Base-by-base conservation (phyloP, 2,113 vertebrate genomes). In the Tupaia tana region DNA sequence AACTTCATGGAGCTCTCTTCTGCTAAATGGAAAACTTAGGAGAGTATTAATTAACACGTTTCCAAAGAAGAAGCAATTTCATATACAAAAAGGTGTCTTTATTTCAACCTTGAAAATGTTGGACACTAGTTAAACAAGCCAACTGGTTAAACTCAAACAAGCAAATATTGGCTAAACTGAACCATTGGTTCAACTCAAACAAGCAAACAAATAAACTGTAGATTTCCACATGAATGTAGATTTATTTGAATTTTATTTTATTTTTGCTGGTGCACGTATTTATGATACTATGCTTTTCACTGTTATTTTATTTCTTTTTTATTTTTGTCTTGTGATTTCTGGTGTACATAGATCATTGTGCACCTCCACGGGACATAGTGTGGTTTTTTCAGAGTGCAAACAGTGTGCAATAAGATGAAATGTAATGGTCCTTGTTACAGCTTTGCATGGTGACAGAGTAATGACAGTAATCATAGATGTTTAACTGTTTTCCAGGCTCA, bases 201-300 rank as follows among this genome's bases (percentile, higher is more conserved):
- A 75, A 88, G 83, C 22, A 82, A 43, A 77, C 66, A 89, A 73
- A 2, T 34, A 58, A 54, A 88, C 64, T 78, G 8, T 18, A 58
- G 19, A 15, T 24, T 6, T 63, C 82, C 64, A 84, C 56, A 70
- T 81, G 16, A 58, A 70, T 63, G 29, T 77, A 59, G 27, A 66
- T 90, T 83, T 89, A 90, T 92, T 90, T 93, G n/a, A 27, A 81
- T 80, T 89, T 85, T 89, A 90, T 61, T 94, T 94, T 67, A 58
- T 67, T 43, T 59, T 29, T 34, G 4, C 43, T 43, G 6, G 43
- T 43, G 43, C 6, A 43, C 43, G 6, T 43, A 43, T 43, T 43
- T 43, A 43, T 43, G 43, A 43, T 43, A 43, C 43, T 43, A 43
- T 43, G 6, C 43, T 43, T 43, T 43, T 43, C 43, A 43, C 43